Base-by-base conservation (phyloP, 2,113 vertebrate genomes). In the Cathartes aura region DNA sequence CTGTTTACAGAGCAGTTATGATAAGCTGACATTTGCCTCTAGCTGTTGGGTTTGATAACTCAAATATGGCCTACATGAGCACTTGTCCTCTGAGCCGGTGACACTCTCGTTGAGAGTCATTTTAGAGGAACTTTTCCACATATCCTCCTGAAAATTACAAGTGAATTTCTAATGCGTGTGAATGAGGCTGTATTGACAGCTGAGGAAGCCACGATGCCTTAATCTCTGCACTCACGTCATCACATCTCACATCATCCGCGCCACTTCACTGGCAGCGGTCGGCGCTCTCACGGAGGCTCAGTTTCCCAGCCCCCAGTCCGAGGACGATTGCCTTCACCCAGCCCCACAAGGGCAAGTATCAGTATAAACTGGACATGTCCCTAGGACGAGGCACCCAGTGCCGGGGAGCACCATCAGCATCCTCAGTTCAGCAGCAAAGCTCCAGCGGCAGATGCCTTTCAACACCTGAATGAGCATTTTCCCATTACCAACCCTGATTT, bases 21-120 rank as follows among this genome's bases (percentile, higher is more conserved):
- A 94, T 95, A 93, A 88, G 50, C 79, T 96, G 94, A 79, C 82
- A 81, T 94, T 95, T 95, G 94, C 90, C 94, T 95, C 92, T 50
- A 92, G 93, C 45, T 87, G 74, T 93, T 97, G 64, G 32, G 74
- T 94, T 96, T 91, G 87, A 83, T 95, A 92, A 94, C 48, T 91
- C 52, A 74, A 71, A 86, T 11, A 59, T 12, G 79, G 60, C 74
- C 88, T 91, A 91, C 78, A 50, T 66, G 91, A 90, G 59, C 0
- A 66, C 48, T 91, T 1, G 1, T 82, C 76, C 68, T 84, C 66
- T 80, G 50, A 93, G 85, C 62, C 16, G 1, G 50, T 20, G 11
- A 87, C 67, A n/a, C 42, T 45, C 47, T 19, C 2, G 3, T 9
- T 60, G 56, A 78, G 90, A 83, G 47, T 22, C 0, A 0, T 56